Base-by-base conservation (phyloP, 2,113 vertebrate genomes). In the Seriola quinqueradiata region DNA sequence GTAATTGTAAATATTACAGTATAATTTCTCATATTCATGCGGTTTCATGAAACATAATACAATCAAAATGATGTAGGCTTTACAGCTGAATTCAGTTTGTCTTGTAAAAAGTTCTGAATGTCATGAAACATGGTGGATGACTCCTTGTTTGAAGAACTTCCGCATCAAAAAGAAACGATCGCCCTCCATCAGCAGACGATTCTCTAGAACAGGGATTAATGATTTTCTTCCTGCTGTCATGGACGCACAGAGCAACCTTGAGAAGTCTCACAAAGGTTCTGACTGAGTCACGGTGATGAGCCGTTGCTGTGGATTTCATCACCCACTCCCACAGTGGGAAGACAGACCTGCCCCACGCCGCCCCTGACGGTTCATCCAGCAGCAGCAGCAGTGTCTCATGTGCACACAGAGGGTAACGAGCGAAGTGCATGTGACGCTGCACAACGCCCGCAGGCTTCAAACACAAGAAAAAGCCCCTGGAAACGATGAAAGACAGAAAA, bases 291-390 rank as follows among this genome's bases (percentile, higher is more conserved):
- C 55, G n/a, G 44, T 61, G 74, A 69, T 77, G 76, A 77, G 73
- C 72, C 36, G 65, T 90, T 87, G 59, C 86, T 0, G 13, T 44
- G 72, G 68, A 69, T 90, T 90, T 89, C 87, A 89, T 90, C 89
- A 87, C 28, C 65, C 25, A 0, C 34, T 73, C 72, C 63, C 74
- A 42, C 65, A 74, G 75, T 64, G 60, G 65, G 70, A 66, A 40
- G 71, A 81, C 48, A 12, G 38, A 59, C 25, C 40, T 16, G 17
- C 68, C 44, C 13, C n/a, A 14, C 21, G 8, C 16, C 19, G 7
- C 64, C 44, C 44, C 44, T 19, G 44, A 52, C 21, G 2, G 46
- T 59, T 60, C 34, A 59, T 52, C 69, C 70, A 32, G 28, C 65
- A 36, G 34, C 38, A 44, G 69, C 28, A 17, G 46, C 21, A 4